Conservation (phyloP, 2,113 vertebrate genomes). For the Tiliqua scincoides region DNA sequence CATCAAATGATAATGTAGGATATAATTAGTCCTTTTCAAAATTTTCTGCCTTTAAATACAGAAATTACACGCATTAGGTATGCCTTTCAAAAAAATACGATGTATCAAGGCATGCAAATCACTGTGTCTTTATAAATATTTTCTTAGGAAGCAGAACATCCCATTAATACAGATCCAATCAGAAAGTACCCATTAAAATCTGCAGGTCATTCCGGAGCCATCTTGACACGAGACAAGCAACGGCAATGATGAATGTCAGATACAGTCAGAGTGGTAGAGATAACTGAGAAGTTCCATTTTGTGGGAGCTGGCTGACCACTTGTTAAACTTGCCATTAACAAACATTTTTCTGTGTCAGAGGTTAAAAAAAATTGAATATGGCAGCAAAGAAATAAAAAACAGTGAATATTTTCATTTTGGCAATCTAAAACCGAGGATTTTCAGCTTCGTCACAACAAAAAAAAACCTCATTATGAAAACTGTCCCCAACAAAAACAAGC, state of each 20-base stretch:
- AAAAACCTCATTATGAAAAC: neutral
- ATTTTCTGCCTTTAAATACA: slow-evolving; percentile 68
- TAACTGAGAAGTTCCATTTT: slow-evolving; percentile 10
- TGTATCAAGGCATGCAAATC: slow-evolving; percentile 67
- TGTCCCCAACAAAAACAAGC: neutral
- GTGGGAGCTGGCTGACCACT: slow-evolving; percentile 23
- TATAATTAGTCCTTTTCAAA: slow-evolving; percentile 74
- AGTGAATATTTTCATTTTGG: neutral
- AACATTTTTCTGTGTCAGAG: slow-evolving; percentile 33
- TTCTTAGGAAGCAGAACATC: slow-evolving; percentile 66
- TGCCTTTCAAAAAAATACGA: slow-evolving; percentile 58
- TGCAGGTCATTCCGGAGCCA: slow-evolving; percentile 38
- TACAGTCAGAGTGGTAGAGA: slow-evolving; percentile 17
- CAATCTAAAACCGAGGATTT: neutral
- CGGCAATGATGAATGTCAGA: slow-evolving; percentile 39
- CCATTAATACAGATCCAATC: slow-evolving; percentile 60
- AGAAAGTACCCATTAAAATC: slow-evolving; percentile 39
- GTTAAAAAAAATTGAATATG: slow-evolving; percentile 24
- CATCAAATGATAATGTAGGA: slow-evolving; percentile 65
- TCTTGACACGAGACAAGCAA: slow-evolving; percentile 26
- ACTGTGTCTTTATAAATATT: slow-evolving; percentile 72
- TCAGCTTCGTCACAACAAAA: too few species aligned
- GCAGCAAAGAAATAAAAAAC: slow-evolving; percentile 37
- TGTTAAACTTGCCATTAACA: slow-evolving; percentile 43
- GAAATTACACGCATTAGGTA: slow-evolving; percentile 70